A percentile compares a stretch with the other conserved stretches of the same genome.
Evolutionary conservation across 2,888 invertebrate genomes (phyloP).

Genomic region (Volucella inflata): DNA sequence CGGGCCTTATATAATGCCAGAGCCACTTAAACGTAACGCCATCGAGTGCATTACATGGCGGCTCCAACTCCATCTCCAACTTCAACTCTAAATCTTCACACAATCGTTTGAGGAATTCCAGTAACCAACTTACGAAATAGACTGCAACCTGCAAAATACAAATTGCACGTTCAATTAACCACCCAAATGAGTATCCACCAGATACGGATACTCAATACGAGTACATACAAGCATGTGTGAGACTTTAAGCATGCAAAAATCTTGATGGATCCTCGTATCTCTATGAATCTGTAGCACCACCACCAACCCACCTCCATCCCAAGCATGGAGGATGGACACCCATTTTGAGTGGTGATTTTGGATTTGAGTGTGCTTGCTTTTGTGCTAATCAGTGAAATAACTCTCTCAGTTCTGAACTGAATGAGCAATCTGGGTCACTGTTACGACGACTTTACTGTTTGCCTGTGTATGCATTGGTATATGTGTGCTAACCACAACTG

Average conservation of each 20-base stretch:
- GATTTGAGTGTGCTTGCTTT: neutral
- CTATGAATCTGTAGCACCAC: too few species aligned
- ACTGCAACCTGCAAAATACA: conserved; percentile 51
- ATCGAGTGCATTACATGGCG: conserved; percentile 28
- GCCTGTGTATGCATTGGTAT: neutral
- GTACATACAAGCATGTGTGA: neutral
- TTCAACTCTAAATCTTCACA: conserved; percentile 3
- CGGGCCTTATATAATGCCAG: conserved; percentile 63
- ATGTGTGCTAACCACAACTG: conserved; percentile 30
- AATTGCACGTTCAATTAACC: conserved; percentile 70
- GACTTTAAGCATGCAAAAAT: conserved; percentile 55
- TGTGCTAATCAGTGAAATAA: conserved; percentile 53
- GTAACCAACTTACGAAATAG: conserved; percentile 74
- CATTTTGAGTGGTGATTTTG: conserved; percentile 13
- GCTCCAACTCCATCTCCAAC: too few species aligned
- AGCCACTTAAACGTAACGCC: conserved; percentile 55
- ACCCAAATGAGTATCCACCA: conserved; percentile 32
- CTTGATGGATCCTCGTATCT: neutral
- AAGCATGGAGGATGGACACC: conserved; percentile 2
- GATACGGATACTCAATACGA: neutral
- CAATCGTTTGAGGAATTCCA: conserved; percentile 44
- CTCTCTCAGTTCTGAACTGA: conserved; percentile 52
- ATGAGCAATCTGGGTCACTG: conserved; percentile 69
- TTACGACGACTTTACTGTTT: conserved; percentile 46
- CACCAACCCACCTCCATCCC: neutral